Evolutionary conservation across 2,113 vertebrate species (phyloP).

Genomic region (Paradoxurus hermaphroditus): DNA sequence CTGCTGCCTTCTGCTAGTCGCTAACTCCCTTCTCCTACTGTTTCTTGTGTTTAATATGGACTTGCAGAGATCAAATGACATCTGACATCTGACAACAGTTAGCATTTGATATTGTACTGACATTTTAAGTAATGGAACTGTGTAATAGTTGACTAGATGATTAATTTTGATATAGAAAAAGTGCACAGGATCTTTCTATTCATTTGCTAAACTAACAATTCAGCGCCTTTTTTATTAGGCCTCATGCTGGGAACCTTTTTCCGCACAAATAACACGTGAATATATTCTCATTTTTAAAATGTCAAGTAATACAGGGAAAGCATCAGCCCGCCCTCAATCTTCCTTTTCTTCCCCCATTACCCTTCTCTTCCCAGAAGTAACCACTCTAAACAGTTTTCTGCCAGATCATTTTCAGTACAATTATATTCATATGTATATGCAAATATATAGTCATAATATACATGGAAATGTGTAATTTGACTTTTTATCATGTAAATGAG

Average conservation of each 20-base stretch:
- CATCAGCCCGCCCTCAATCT: background rate
- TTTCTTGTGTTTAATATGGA: background rate
- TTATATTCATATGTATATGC: background rate
- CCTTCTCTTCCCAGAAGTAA: background rate
- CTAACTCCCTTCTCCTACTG: background rate
- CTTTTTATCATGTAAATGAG: background rate
- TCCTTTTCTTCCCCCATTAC: background rate
- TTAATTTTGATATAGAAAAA: constrained; percentile 24
- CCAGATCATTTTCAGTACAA: background rate
- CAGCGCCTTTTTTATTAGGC: background rate
- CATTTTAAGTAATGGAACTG: constrained; percentile 28
- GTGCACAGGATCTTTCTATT: background rate
- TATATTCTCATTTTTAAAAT: constrained; percentile 23
- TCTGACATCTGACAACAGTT: background rate
- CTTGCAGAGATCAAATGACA: background rate
- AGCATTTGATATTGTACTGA: constrained; percentile 13
- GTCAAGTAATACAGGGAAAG: background rate
- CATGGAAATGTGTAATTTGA: background rate
- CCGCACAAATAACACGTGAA: background rate
- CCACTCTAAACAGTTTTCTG: background rate
- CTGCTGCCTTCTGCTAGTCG: background rate
- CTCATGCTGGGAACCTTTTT: background rate
- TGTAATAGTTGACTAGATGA: background rate
- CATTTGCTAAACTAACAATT: constrained; percentile 26
- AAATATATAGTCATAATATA: background rate